Base-by-base conservation (phyloP, 1,140 invertebrate genomes). In the Epicauta chinensis region DNA sequence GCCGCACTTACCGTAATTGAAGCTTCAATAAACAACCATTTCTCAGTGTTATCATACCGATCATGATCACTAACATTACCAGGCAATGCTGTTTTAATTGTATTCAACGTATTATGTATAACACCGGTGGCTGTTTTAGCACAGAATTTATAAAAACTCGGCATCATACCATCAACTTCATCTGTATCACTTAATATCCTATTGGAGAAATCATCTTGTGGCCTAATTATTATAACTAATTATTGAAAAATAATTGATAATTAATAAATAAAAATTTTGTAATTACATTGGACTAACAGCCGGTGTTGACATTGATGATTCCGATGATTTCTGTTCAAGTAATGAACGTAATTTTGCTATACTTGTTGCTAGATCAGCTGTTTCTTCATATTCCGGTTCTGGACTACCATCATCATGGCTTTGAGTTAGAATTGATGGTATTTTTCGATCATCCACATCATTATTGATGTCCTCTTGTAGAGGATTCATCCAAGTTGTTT, bases 301-400 rank as follows among this genome's bases (percentile, higher is more conserved):
- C 11, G 68, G 68, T n/a, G 68, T 69, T 15, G 62, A 66, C 17
- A 65, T 39, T 58, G 38, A 61, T n/a, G 63, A 66, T 54, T 75
- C 75, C 32, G 73, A 75, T 7, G 77, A 77, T 53, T 81, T 78
- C 59, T 83, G 80, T 59, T 82, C 81, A 30, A 86, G 68, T 45
- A 86, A 65, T 60, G 75, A 80, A 30, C 83, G 67, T 16, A 86
- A 68, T 62, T 83, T 83, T n/a, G 83, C 83, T 58, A 86, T 86
- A 29, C 81, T 83, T 31, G 82, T 78, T 10, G 83, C 83, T 52
- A 87, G 77, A 67, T 86, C 83, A 2, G 82, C 81, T 1, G 80
- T 75, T 59, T 86, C 83, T 65, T 87, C 83, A 62, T 85, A 86
- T 56, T 84, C 75, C 0, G 81, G 82, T 61, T 79, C 77, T 0